These are phyloP conservation scores for Progne subis DNA, from an alignment of 2,113 vertebrate genomes.

Conservation along the genomic window DNA sequence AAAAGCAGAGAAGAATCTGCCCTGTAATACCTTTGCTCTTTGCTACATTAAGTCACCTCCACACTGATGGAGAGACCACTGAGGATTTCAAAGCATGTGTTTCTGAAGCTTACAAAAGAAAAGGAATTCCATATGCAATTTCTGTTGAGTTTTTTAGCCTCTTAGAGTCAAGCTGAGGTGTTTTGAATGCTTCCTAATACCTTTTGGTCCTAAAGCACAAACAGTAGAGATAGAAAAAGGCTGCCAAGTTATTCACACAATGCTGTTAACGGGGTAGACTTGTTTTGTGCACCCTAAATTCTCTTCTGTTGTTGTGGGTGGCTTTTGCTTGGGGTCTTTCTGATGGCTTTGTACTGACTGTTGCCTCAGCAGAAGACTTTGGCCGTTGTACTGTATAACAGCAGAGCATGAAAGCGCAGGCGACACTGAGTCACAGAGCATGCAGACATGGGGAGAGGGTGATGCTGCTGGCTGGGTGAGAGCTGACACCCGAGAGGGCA, in stretches of 20 bases:
- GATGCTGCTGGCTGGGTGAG: neutral
- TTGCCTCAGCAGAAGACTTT: neutral
- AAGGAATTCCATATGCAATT: slow-evolving; percentile 7
- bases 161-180: neutral
- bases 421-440: accelerated
- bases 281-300: neutral
- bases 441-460: accelerated
- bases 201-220: neutral
- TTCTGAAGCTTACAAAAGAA: slow-evolving; percentile 20
- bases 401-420: neutral
- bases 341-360: neutral
- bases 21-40: neutral
- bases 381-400: neutral
- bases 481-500: neutral
- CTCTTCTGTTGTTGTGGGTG: neutral
- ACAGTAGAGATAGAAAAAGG: neutral
- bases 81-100: neutral
- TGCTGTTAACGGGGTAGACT: neutral
- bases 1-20: neutral
- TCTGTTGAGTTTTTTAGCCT: neutral
- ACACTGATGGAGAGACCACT: neutral
- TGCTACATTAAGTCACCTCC: neutral
- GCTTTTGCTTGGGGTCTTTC: neutral
- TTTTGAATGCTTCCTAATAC: neutral
- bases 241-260: neutral